Evolutionary conservation across 2,888 invertebrate genomes (phyloP).

Genomic region (Acleris holmiana): DNA sequence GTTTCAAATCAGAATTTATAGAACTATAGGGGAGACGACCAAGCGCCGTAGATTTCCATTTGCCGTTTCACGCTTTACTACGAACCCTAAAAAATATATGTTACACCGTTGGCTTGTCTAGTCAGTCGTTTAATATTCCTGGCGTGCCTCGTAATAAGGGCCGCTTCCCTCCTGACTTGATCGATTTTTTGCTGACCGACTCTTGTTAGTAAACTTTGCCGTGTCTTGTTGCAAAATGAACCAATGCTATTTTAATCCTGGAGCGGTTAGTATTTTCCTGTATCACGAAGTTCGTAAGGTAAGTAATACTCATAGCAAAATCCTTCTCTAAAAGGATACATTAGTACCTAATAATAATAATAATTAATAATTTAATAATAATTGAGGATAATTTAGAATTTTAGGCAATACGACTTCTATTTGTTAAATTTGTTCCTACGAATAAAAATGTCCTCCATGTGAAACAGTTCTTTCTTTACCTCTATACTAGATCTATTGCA

Average conservation of each 20-base stretch:
- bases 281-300: too few relatives aligned
- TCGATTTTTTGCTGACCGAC: conserved; percentile 39
- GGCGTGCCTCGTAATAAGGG: conserved; percentile 29
- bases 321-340: too few relatives aligned
- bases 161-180: conserved; percentile 38
- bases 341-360: too few relatives aligned
- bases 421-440: too few relatives aligned
- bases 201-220: conserved; percentile 23
- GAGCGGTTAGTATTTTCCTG: too few relatives aligned
- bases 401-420: too few relatives aligned
- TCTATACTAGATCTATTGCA: too few relatives aligned
- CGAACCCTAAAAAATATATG: conserved; percentile 25
- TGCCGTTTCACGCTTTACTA: conserved; percentile 26
- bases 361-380: too few relatives aligned
- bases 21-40: conserved; percentile 13
- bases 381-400: too few relatives aligned
- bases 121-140: conserved; percentile 36
- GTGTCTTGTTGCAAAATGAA: conserved; percentile 25
- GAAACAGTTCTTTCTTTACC: too few relatives aligned
- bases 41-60: conserved; percentile 24
- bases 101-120: conserved; percentile 30
- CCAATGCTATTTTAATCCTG: conserved; percentile 1
- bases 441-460: too few relatives aligned
- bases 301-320: too few relatives aligned
- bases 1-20: conserved; percentile 22